Evolutionary conservation across 1,140 invertebrate species (phyloP), one percentile per base, ranked within the genome.

Genomic region (Drosophila kurseongensis): DNA sequence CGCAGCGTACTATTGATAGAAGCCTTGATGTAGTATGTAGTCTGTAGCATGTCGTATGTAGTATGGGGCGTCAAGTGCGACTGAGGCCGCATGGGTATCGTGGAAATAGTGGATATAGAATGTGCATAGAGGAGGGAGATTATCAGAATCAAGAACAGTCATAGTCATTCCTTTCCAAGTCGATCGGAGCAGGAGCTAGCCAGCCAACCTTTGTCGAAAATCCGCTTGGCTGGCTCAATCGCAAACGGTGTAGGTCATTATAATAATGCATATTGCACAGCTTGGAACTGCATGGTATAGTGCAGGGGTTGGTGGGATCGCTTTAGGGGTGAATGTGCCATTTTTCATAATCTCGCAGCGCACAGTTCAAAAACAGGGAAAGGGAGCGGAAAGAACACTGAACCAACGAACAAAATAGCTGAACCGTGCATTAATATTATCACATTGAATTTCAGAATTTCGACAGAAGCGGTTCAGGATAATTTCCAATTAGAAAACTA

Each of bases 401-500:
- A 23, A 23, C 23, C 3, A 54, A 32, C 10, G 35, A 12, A 7
- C 50, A 12, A 42, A 41, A 42, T 42, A 63, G 41, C 40, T 45
- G 61, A 65, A 60, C 40, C 56, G 35, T 72, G 73, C 47, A 59
- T 59, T 54, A 73, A 77, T 77, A 60, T 79, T 80, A 79, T 80
- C 62, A 76, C 66, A 75, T 67, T 56, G 36, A 52, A 44, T 60
- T 75, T 62, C 50, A 18, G 40, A 57, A 44, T 60, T 75, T 61
- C 45, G 16, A 67, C 69, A 66, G 60, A 61, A 71, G 78, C 80
- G 45, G 50, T 76, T 84, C 80, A 72, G 80, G 80, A 74, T 85
- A 80, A 78, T 84, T 85, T 84, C 81, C 77, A 84, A 84, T 84
- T 85, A 80, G 81, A 85, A 75, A 65, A 44, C 61, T 44, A 61